phyloP scores from a whole-genome alignment of 2,797 vertebrate species.

The Rhyacichthys aspro region DNA sequence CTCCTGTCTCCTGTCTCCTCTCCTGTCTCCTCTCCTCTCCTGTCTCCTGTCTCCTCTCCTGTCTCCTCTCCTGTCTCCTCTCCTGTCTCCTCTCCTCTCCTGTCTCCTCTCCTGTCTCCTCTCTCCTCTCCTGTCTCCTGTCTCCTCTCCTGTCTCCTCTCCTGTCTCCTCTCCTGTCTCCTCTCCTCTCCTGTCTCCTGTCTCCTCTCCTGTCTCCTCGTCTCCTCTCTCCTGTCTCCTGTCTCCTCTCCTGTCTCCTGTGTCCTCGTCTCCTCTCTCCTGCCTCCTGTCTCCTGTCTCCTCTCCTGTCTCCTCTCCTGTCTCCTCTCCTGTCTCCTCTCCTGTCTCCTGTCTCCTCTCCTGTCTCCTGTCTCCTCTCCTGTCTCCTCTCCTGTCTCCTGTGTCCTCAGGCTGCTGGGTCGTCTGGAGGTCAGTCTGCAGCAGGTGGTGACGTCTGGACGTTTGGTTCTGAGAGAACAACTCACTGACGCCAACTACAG shows the following conservation, averaged over 20 bases:
- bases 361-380: neutral
- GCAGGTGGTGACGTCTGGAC: conserved; percentile 83
- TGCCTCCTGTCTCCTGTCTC: no score
- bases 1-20: no score
- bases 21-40: no score
- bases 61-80: neutral
- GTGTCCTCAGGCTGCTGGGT: conserved; percentile 85
- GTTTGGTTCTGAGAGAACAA: conserved; percentile 84
- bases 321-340: no score
- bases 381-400: neutral
- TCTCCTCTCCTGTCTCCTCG: neutral
- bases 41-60: no score
- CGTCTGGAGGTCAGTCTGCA: conserved; percentile 89
- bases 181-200: neutral
- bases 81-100: no score
- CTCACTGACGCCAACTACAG: conserved; percentile 85
- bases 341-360: no score
- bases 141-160: neutral
- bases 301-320: no score
- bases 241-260: no score
- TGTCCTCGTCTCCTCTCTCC: no score
- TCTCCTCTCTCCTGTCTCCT: neutral
- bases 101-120: neutral
- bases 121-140: neutral
- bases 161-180: neutral